phyloP scores from a whole-genome alignment of 2,113 vertebrate species.

The Panthera leo region DNA sequence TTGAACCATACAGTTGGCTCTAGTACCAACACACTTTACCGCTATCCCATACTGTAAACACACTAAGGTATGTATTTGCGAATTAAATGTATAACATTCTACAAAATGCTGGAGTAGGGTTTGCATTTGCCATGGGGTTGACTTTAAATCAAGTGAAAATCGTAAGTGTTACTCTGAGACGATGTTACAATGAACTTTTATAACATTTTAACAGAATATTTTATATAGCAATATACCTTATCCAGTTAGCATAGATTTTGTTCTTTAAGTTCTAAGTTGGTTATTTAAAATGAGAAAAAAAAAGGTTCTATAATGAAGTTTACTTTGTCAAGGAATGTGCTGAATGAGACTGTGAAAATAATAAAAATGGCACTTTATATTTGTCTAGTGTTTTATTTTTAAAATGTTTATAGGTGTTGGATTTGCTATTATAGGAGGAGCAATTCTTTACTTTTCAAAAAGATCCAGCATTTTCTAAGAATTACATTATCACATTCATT shows the following conservation, averaged over 20 bases:
- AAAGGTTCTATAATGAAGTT: background rate
- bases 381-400: slow-evolving; percentile 30
- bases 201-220: slow-evolving; percentile 23
- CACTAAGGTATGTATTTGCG: background rate
- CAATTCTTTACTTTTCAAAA: slow-evolving; percentile 8
- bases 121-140: background rate
- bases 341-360: slow-evolving; percentile 33
- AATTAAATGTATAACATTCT: background rate
- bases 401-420: background rate
- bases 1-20: background rate
- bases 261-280: background rate
- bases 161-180: background rate
- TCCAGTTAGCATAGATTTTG: background rate
- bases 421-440: background rate
- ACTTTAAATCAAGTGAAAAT: slow-evolving; percentile 39
- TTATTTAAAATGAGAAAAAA: slow-evolving; percentile 1
- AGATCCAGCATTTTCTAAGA: slow-evolving; percentile 24
- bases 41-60: background rate
- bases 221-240: background rate
- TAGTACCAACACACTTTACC: background rate
- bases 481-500: background rate
- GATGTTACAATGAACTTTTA: background rate
- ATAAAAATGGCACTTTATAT: background rate
- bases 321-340: background rate
- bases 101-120: background rate